Evolutionary conservation across 1,140 invertebrate genomes (phyloP).

Genomic region (Plectus sambesii): DNA sequence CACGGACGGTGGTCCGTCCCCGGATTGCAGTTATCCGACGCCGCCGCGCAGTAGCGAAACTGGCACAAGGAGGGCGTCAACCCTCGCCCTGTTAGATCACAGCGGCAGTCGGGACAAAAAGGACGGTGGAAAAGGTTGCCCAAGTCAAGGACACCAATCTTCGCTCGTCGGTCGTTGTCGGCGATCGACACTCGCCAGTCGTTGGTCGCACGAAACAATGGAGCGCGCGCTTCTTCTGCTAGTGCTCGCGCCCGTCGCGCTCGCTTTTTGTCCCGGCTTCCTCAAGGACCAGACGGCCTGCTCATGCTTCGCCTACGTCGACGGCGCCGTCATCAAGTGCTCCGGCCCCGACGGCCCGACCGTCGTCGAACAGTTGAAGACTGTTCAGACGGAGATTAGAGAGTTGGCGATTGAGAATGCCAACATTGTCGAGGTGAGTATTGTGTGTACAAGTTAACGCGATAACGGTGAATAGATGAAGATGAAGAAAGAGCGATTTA

Average conservation of each 20-base stretch:
- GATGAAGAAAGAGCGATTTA: conserved; percentile 12
- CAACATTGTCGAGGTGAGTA: conserved; percentile 40
- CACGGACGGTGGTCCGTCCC: too few species aligned
- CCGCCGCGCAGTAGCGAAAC: too few species aligned
- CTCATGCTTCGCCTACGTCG: conserved; percentile 39
- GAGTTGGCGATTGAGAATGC: conserved; percentile 42
- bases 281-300: conserved; percentile 36
- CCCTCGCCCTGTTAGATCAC: too few species aligned
- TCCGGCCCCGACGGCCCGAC: conserved; percentile 35
- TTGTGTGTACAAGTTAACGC: background rate
- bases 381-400: conserved; percentile 31
- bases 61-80: too few species aligned
- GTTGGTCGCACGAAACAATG: too few species aligned
- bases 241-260: background rate
- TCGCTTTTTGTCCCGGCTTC: conserved; percentile 32
- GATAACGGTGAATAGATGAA: background rate
- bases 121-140: too few species aligned
- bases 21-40: too few species aligned
- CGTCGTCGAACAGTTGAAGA: conserved; percentile 41
- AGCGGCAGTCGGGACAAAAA: too few species aligned
- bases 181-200: too few species aligned
- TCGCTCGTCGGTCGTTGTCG: too few species aligned
- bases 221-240: conserved; percentile 20
- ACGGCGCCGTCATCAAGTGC: conserved; percentile 43
- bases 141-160: too few species aligned